These are phyloP conservation scores for Gymnocephalus cernua DNA, from an alignment of 2,113 vertebrate genomes.

Conservation along the genomic window DNA sequence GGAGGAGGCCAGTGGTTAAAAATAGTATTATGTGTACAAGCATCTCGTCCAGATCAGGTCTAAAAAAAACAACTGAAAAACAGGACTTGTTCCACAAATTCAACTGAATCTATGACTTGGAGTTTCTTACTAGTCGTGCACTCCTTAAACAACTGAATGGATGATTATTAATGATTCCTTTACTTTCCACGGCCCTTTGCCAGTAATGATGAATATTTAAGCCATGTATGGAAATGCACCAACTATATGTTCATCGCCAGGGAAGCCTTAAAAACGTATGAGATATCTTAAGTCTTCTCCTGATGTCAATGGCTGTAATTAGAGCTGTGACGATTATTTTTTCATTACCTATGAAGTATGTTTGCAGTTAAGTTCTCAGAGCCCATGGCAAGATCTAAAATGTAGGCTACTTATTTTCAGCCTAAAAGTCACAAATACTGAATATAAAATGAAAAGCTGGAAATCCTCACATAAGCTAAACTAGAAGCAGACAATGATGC, in stretches of 20 bases:
- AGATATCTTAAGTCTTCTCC: not conserved
- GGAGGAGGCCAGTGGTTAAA: slow-evolving; percentile 61
- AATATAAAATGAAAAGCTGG: not conserved
- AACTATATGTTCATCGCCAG: not conserved
- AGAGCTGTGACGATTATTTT: not conserved
- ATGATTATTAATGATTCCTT: not conserved
- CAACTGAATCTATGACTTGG: not conserved
- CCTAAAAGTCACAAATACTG: not conserved
- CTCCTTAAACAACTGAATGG: not conserved
- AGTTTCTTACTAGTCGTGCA: not conserved
- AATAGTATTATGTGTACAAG: slow-evolving; percentile 46
- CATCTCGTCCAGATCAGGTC: slow-evolving; percentile 35
- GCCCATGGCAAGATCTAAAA: not conserved
- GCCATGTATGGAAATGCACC: not conserved
- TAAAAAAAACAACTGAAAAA: slow-evolving; percentile 10
- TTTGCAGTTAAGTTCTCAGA: not conserved
- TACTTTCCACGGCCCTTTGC: not conserved
- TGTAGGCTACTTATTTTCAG: too few species aligned
- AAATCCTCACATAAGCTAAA: not conserved
- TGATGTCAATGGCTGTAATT: not conserved
- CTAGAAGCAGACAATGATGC: not conserved
- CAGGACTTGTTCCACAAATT: not conserved
- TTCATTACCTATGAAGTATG: too few species aligned
- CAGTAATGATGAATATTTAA: not conserved
- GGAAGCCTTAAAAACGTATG: not conserved